Evolutionary conservation across 2,113 vertebrate species (phyloP).

Genomic region (Burhinus oedicnemus): DNA sequence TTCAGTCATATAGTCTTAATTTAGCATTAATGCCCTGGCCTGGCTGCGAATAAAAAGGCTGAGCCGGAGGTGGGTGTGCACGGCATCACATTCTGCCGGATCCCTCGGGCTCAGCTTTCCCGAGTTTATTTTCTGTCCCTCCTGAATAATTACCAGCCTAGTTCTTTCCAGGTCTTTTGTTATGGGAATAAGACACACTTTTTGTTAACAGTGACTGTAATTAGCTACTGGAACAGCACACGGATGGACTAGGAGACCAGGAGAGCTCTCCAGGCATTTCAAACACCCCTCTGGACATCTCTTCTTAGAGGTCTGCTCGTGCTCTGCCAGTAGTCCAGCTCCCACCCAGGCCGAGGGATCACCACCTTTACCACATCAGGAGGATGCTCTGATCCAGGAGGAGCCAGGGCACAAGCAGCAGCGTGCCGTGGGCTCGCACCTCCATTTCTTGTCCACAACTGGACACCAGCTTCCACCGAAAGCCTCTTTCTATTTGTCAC

Average conservation of each 20-base stretch:
- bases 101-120: background rate
- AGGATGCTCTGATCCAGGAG: background rate
- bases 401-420: background rate
- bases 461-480: background rate
- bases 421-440: accelerated
- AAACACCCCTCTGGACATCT: accelerated
- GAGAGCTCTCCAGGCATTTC: background rate
- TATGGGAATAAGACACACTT: background rate
- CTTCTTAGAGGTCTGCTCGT: background rate
- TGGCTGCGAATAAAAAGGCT: background rate
- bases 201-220: background rate
- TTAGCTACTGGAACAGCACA: background rate
- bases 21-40: background rate
- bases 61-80: background rate
- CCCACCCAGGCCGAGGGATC: background rate
- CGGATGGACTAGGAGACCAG: background rate
- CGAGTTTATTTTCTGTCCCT: background rate
- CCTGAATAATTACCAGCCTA: background rate
- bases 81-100: background rate
- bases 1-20: background rate
- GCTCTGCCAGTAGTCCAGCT: background rate
- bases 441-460: background rate
- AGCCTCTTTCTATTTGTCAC: background rate
- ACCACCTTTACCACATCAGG: accelerated
- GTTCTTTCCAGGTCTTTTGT: slow-evolving; percentile 25